Base-by-base conservation (phyloP, 2,888 invertebrate genomes). In the Euzophera pinguis region DNA sequence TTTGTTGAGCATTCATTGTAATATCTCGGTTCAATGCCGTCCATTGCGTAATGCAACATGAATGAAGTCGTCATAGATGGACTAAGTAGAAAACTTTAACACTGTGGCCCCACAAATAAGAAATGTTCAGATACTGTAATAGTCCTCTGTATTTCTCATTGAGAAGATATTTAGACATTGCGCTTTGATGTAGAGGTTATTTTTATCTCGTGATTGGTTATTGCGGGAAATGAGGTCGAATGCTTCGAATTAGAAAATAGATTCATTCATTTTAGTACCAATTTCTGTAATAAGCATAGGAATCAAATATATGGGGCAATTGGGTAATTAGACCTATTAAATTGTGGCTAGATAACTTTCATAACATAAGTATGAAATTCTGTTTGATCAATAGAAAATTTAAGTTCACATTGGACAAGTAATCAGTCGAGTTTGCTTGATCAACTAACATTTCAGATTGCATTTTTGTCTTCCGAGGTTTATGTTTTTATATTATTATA, bases 11-110 rank as follows among this genome's bases (percentile, higher is more conserved):
- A n/a, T 16, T n/a, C 37, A 22, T 22, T 5, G 6, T 35, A 39
- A 37, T 49, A 49, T 43, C 50, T 53, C 53, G 58, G 62, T 62
- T 68, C 66, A 68, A 66, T 66, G 66, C 53, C 68, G 34, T 41
- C 38, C 35, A n/a, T 14, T 16, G 16, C 50, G 38, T 54, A 47
- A 48, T 51, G 53, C 51, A 53, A 38, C 29, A 7, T 38, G 29
- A 10, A 7, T 38, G 29, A 10, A 45, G 32, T 13, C 42, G 37
- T 29, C 7, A 6, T 29, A 29, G n/a, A 22, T 50, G 39, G 12
- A 42, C 42, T 34, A 16, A 13, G 2, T 7, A 3, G 9, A n/a
- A 9, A 32, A 32, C 16, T 12, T 32, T n/a, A 14, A 10, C 29
- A 13, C 1, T 38, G 37, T 2, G 13, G 6, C 8, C 34, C 34